Base-by-base conservation (phyloP, 53 echinoderm and acorn worm genomes). In the Temnopleurus reevesii region DNA sequence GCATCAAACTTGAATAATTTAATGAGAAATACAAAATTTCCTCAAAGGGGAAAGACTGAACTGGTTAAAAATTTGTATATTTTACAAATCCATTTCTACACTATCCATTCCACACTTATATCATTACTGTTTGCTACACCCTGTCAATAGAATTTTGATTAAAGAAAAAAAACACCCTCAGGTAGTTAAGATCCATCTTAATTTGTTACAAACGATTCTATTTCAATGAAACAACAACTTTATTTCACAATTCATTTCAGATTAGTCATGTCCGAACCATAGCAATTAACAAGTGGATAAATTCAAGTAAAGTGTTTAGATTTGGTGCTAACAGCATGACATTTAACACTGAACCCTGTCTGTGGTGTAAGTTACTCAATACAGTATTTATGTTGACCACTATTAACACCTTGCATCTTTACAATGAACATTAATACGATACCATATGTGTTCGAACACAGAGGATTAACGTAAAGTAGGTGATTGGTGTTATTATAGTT, bases 241-340 rank as follows among this genome's bases (percentile, higher is more conserved):
- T 43, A 80, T 80, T 80, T 49, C 80, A 80, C 47, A 55, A 55
- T 34, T 55, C 55, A 83, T 83, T 83, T 83, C 83, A 83, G 83
- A 55, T 83, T 13, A 13, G 45, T 47, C 79, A 26, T 49, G n/a
- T 30, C 10, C 36, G 71, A n/a, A n/a, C 23, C n/a, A 41, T 58
- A 25, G 10, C 24, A 41, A 71, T 21, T 7, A 24, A 58, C 71
- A 71, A 0, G 0, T n/a, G 41, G 36, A 21, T 41, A 23, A 71
- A 1, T 38, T 21, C 33, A 63, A 63, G 30, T 12, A 31, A 0
- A 31, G 63, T 34, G 12, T 63, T 17, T 55, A 19, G 55, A 21
- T 55, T 3, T 55, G 18, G 55, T 55, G 55, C 18, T 9, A 55
- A 21, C 58, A 58, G 24, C 58, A 58, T 58, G 58, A 58, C 26